Base-by-base conservation (phyloP, 2,888 invertebrate species). In the Luperina nickerlii region DNA sequence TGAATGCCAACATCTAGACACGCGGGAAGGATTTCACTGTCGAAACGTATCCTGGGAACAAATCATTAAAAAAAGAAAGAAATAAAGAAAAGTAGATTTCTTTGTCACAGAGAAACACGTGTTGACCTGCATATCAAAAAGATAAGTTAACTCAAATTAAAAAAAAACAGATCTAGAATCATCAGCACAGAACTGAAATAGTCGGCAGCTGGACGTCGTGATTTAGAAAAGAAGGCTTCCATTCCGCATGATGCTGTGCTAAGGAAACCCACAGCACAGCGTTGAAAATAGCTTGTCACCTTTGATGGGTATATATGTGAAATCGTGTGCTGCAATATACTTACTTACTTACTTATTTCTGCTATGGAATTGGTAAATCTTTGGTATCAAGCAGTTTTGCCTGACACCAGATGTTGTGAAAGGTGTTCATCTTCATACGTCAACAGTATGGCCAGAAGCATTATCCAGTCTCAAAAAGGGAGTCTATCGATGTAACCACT, bases 1-100 rank as follows among this genome's bases (percentile, higher is more conserved):
- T 73, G 79, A 11, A 75, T 62, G 32, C 83, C 83, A 18, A 83
- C 83, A 73, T 83, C 75, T 38, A 83, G 38, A 62, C 83, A 83
- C 13, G 83, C 83, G 0, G 83, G 83, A 38, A 83, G 75, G 45
- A 73, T 73, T 48, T 80, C 73, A 24, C 18, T 66, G 32, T 80
- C 70, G 7, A 83, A 83, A 57, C 45, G 32, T 63, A 83, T 83
- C 32, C 83, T 83, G 54, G 18, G 13, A 27, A 76, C 11, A 74
- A 51, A 70, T 70, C 15, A 54, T 18, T 4, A 24, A 9, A 32
- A 70, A 2, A 32, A 32, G 3, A 51, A 27, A 13, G 9, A 18
- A 42, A 42, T 15, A 42, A 67, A 38, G 3, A 67, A n/a, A 63
- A 20, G 7, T 9, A 9, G 20, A 18, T 18, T 18, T 48, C 48